A percentile compares a stretch with the other conserved stretches of the same genome.
Conservation (phyloP, 2,888 invertebrate genomes). For the Coelogynopora nodosa region DNA sequence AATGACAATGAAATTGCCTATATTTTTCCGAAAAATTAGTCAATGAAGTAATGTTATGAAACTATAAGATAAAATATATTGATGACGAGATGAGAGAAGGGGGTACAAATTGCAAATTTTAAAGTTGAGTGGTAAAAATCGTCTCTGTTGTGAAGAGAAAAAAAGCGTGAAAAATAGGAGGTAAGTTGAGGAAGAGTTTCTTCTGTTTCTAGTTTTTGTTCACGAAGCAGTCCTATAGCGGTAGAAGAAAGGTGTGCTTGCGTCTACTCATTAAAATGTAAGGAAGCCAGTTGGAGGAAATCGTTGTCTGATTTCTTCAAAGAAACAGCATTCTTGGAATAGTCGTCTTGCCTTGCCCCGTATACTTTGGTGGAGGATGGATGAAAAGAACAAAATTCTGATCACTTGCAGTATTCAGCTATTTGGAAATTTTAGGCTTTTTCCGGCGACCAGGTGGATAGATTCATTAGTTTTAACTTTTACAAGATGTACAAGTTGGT, state of each 20-base stretch:
- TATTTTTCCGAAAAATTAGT: too few relatives aligned
- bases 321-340: background rate
- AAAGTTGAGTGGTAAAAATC: background rate
- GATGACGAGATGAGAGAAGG: too few relatives aligned
- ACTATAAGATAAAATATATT: too few relatives aligned
- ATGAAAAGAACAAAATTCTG: background rate
- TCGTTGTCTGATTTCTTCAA: background rate
- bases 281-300: background rate
- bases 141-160: background rate
- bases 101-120: too few relatives aligned
- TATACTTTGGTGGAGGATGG: too few relatives aligned
- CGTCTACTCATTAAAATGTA: slow-evolving; percentile 18
- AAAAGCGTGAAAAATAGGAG: background rate
- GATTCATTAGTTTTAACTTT: background rate
- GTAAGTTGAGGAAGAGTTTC: background rate
- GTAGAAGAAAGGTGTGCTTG: background rate
- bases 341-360: background rate
- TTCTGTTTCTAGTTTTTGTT: background rate
- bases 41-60: too few relatives aligned
- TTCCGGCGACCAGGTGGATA: background rate
- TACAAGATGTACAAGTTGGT: background rate
- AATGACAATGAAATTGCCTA: too few relatives aligned
- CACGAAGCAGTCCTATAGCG: background rate
- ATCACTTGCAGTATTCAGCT: background rate
- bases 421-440: background rate